phyloP scores from a whole-genome alignment of 2,888 invertebrate genomes.

The Abscondita cerata region DNA sequence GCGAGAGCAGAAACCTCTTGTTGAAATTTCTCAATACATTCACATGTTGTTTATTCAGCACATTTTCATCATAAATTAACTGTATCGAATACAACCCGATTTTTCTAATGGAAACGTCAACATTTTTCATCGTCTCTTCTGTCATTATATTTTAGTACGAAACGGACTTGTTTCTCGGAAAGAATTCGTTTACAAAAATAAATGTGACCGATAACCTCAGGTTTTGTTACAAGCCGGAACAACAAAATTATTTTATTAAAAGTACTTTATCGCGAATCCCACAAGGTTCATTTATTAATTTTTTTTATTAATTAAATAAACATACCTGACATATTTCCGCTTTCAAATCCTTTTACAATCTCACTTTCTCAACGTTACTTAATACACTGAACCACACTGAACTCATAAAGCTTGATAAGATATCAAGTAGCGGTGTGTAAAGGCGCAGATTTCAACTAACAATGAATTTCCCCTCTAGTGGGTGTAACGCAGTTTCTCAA shows the following conservation, averaged over 20 bases:
- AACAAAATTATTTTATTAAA: background rate
- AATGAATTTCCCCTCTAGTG: constrained; percentile 18
- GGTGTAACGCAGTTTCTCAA: constrained; percentile 5
- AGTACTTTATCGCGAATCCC: background rate
- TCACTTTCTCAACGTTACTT: constrained; percentile 21
- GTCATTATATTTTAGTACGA: too few species aligned
- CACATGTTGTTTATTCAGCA: too few species aligned
- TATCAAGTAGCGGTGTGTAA: constrained; percentile 21
- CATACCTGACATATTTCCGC: constrained; percentile 23
- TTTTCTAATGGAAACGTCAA: too few species aligned
- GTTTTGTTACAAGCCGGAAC: background rate
- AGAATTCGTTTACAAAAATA: background rate
- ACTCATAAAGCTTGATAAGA: constrained; percentile 30
- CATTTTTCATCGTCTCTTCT: too few species aligned
- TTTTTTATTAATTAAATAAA: constrained; percentile 2
- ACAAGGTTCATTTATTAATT: background rate
- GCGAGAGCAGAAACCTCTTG: too few species aligned
- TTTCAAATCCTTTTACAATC: constrained; percentile 13
- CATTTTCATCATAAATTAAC: too few species aligned
- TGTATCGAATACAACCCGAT: too few species aligned
- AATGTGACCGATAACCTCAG: background rate
- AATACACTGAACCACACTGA: constrained; percentile 28
- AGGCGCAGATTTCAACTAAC: constrained; percentile 28
- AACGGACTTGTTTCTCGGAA: too few species aligned
- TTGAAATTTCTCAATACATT: too few species aligned